Conservation (phyloP, 1,140 invertebrate genomes). For the Melipona quadrifasciata region DNA sequence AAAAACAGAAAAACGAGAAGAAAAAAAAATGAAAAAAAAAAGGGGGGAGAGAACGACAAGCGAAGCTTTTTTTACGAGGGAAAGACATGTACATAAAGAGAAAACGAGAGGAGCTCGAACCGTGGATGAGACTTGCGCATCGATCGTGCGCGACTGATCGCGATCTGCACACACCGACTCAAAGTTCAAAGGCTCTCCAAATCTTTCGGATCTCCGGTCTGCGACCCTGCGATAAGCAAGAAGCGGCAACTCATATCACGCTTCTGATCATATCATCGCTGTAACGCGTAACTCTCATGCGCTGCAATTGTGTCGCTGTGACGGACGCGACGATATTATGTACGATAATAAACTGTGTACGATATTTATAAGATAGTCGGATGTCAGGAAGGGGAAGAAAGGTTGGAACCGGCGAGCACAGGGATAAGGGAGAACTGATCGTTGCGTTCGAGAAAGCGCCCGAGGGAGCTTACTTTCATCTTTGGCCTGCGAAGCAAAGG, state of each 20-base stretch:
- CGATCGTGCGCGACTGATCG: not conserved
- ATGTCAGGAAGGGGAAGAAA: not conserved
- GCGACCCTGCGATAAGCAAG: constrained; percentile 67
- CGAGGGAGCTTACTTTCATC: not conserved
- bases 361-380: constrained; percentile 60
- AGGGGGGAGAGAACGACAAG: too few species aligned
- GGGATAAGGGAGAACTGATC: not conserved
- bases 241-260: constrained; percentile 68
- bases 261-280: constrained; percentile 74
- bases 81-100: not conserved
- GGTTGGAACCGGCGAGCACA: too few species aligned
- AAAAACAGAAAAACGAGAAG: not conserved
- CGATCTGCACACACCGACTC: not conserved
- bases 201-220: constrained; percentile 23
- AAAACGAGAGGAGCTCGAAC: not conserved
- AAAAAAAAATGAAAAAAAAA: too few species aligned
- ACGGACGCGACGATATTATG: constrained; percentile 60
- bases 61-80: constrained; percentile 33
- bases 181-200: not conserved
- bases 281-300: constrained; percentile 63
- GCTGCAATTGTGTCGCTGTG: constrained; percentile 60
- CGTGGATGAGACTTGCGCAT: not conserved
- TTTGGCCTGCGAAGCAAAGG: constrained; percentile 6
- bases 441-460: not conserved
- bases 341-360: constrained; percentile 70